Base-by-base conservation (phyloP, 2,113 vertebrate species). In the Myxocyprinus asiaticus region DNA sequence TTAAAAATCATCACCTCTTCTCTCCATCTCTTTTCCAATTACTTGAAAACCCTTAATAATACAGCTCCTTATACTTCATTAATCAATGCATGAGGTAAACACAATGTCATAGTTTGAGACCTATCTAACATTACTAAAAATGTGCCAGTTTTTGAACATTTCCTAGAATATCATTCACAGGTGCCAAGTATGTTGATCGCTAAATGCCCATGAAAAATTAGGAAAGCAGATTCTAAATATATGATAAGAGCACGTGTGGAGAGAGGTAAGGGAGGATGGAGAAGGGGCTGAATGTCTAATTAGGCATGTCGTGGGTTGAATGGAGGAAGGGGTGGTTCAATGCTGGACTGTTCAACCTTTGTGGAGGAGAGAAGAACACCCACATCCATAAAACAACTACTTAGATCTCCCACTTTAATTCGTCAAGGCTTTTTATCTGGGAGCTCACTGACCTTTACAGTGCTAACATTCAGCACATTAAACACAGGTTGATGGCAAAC, bases 371-470 rank as follows among this genome's bases (percentile, higher is more conserved):
- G 61, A 67, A 83, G 63, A 71, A 14, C 17, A 14, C 4, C 51
- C 74, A 78, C 65, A 71, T 53, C 48, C 15, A 72, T 77, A 51
- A 63, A 55, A 67, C 22, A 44, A 43, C 10, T 53, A 55, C 59
- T 64, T 62, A 76, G 74, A 66, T 70, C 50, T 42, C 67, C 22
- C 50, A 53, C 42, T 44, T 71, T 71, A 33, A 33, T 33, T 33
- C 22, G 3, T 33, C 22, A 33, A 58, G 14, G 10, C 53, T 17
- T 65, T 53, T 75, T 50, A 58, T 75, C 72, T 63, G 72, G 43
- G 8, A 15, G 61, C 73, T 63, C 71, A 74, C 73, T 76, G 73
- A 76, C 48, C 73, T 53, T 64, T 17, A 81, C 48, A 53, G 51
- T 62, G 11, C 63, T 56, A 53, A 47, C 58, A 61, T 56, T 7